Evolutionary conservation across 2,113 vertebrate species (phyloP).

Genomic region (Scytalopus superciliaris): DNA sequence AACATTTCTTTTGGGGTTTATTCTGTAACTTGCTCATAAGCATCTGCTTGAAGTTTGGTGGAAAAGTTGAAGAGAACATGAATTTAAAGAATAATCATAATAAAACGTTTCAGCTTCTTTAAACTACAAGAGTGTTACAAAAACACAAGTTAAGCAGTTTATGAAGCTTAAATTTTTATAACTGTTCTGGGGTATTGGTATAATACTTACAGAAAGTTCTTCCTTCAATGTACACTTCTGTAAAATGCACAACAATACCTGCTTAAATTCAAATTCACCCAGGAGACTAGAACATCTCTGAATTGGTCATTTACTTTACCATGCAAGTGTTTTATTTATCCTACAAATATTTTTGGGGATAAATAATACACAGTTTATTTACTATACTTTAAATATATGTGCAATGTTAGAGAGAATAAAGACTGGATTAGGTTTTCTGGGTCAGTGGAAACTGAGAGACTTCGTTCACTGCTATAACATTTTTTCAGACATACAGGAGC

Average conservation of each 20-base stretch:
- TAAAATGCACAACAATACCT: conserved; percentile 50
- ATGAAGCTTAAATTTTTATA: conserved; percentile 60
- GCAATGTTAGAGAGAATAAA: neutral
- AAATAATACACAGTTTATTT: conserved; percentile 54
- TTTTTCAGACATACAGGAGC: neutral
- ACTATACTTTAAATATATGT: neutral
- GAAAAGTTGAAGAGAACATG: neutral
- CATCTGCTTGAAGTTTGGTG: neutral
- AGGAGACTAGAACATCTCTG: conserved; percentile 40
- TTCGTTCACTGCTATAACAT: neutral
- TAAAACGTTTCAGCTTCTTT: conserved; percentile 57
- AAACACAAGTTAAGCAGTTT: conserved; percentile 69
- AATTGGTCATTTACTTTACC: conserved; percentile 51
- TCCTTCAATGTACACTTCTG: conserved; percentile 12
- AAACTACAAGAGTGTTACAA: conserved; percentile 68
- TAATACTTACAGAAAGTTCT: conserved; percentile 38
- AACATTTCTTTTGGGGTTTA: neutral
- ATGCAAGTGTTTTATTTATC: conserved; percentile 73
- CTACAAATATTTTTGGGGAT: conserved; percentile 48
- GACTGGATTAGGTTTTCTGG: neutral
- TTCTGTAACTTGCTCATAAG: conserved; percentile 18
- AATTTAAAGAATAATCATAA: conserved; percentile 19
- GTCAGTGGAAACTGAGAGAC: neutral
- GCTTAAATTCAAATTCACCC: conserved; percentile 66
- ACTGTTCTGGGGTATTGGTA: conserved; percentile 51